phyloP scores from a whole-genome alignment of 2,113 vertebrate genomes.

The Tragelaphus buxtoni region DNA sequence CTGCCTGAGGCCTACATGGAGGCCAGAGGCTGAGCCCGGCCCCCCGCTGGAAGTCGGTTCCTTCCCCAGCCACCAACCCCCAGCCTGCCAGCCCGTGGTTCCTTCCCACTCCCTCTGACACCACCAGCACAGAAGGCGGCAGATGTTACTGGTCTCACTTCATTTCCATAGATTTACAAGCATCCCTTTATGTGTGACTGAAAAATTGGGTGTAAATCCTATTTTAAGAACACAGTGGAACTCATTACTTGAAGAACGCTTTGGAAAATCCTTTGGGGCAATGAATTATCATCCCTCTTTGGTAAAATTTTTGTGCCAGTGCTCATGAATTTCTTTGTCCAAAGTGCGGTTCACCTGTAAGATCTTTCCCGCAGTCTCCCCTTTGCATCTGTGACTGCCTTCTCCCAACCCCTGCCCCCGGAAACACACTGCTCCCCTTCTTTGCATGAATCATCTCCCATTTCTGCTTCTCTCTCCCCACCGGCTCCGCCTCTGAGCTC shows the following conservation, averaged over 20 bases:
- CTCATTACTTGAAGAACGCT: conserved; percentile 39
- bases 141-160: conserved; percentile 72
- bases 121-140: conserved; percentile 50
- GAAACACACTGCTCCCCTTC: neutral
- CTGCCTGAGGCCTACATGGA: too few species aligned
- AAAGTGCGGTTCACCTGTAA: neutral
- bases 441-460: neutral
- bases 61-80: neutral
- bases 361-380: neutral
- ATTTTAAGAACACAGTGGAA: conserved; percentile 68
- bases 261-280: conserved; percentile 44
- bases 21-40: neutral
- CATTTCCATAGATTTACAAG: conserved; percentile 64
- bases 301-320: neutral
- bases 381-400: neutral
- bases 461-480: neutral
- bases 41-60: neutral
- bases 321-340: neutral
- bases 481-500: rapidly evolving
- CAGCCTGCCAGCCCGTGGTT: neutral
- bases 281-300: conserved; percentile 20
- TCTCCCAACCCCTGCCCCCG: neutral
- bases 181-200: conserved; percentile 62
- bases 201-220: conserved; percentile 67
- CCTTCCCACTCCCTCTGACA: neutral